phyloP scores from a whole-genome alignment of 2,797 vertebrate genomes.

The Thaleichthys pacificus region DNA sequence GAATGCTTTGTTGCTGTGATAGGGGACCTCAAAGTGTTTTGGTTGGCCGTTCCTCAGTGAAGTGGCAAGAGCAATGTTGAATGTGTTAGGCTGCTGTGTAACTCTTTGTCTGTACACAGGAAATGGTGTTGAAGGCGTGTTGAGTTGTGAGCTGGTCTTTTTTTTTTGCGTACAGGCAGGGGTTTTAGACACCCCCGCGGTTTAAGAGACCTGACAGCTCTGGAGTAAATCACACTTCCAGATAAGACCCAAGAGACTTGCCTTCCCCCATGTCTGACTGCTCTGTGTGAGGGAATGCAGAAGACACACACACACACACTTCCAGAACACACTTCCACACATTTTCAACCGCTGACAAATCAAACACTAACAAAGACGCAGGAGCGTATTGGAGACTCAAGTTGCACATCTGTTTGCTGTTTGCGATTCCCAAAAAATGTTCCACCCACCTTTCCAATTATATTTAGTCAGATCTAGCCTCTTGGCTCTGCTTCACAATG shows the following conservation, averaged over 20 bases:
- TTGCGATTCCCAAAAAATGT: neutral
- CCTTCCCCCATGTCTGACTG: conserved; percentile 20
- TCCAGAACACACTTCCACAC: neutral
- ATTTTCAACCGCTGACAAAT: neutral
- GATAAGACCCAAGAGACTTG: conserved; percentile 48
- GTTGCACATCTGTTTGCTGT: neutral
- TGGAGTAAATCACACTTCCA: conserved; percentile 54
- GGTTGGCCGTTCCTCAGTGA: conserved; percentile 44
- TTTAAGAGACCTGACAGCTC: conserved; percentile 29
- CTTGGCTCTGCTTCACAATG: neutral
- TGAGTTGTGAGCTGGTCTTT: conserved; percentile 40
- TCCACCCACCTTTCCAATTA: neutral
- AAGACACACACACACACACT: neutral
- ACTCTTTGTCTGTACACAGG: conserved; percentile 19
- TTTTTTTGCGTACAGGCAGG: conserved; percentile 37
- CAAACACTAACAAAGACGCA: neutral
- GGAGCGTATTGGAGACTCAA: no score
- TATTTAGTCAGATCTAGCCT: neutral
- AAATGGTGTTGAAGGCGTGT: conserved; percentile 43
- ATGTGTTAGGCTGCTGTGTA: conserved; percentile 24
- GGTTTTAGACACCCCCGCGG: conserved; percentile 44
- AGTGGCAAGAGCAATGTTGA: conserved; percentile 1
- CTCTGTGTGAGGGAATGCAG: conserved; percentile 21
- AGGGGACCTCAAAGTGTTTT: conserved; percentile 50
- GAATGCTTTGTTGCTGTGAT: conserved; percentile 38